Evolutionary conservation across 2,888 invertebrate genomes (phyloP).

Genomic region (Acrocyrtus sp.): DNA sequence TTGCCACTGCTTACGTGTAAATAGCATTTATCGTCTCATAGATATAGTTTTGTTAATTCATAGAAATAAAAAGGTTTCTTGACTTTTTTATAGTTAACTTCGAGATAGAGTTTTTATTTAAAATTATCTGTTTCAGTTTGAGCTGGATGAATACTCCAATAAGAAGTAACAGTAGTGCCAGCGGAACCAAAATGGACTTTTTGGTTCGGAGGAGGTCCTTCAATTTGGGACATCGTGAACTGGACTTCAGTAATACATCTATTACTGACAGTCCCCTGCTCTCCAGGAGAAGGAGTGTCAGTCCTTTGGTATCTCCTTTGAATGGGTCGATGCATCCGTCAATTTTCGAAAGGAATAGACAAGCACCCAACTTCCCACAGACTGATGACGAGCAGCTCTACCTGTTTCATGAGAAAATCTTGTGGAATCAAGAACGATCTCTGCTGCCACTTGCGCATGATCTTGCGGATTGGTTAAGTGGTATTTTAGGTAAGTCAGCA

Average conservation of each 20-base stretch:
- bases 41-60: no score
- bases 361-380: constrained; percentile 61
- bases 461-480: constrained; percentile 61
- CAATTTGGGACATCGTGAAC: constrained; percentile 47
- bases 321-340: constrained; percentile 53
- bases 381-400: constrained; percentile 62
- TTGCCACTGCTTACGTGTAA: no score
- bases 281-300: constrained; percentile 59
- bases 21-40: no score
- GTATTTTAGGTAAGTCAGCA: constrained; percentile 58
- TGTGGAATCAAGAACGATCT: constrained; percentile 63
- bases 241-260: constrained; percentile 42
- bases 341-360: constrained; percentile 59
- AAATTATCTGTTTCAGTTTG: background rate
- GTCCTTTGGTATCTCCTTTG: constrained; percentile 59
- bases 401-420: constrained; percentile 60
- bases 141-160: constrained; percentile 38
- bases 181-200: constrained; percentile 51
- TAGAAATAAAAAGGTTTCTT: no score
- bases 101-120: no score
- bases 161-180: constrained; percentile 22
- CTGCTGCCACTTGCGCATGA: constrained; percentile 62
- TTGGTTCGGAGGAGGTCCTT: constrained; percentile 56
- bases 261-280: constrained; percentile 58
- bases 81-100: no score